phyloP scores from a whole-genome alignment of 2,888 invertebrate genomes.

The Oscheius onirici region DNA sequence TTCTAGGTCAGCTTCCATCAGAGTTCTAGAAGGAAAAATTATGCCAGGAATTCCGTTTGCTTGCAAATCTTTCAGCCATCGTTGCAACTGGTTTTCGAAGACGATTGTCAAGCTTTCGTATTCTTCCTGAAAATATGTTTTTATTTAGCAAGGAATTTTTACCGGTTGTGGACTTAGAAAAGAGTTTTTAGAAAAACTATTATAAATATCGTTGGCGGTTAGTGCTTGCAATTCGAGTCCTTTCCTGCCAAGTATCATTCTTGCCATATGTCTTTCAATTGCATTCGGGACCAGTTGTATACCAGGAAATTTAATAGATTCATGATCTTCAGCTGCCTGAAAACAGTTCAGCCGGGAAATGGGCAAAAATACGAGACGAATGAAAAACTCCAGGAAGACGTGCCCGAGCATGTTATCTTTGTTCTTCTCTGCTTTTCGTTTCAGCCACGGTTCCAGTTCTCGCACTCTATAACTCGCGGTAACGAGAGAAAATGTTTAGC shows the following conservation, averaged over 20 bases:
- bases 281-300: neutral
- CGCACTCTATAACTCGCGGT: neutral
- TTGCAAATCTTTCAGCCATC: neutral
- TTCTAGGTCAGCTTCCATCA: no score
- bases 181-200: neutral
- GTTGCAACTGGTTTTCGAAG: neutral
- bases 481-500: neutral
- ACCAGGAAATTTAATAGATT: neutral
- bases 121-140: neutral
- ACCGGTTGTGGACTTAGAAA: neutral
- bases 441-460: constrained; percentile 26
- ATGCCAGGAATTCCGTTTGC: neutral
- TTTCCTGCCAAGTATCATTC: neutral
- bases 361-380: neutral
- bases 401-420: constrained; percentile 13
- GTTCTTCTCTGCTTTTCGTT: constrained; percentile 9
- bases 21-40: neutral
- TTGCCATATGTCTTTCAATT: constrained; percentile 3
- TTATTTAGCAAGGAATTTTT: no score
- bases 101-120: neutral
- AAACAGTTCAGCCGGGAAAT: neutral
- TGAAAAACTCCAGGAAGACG: constrained; percentile 24
- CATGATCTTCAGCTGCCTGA: constrained; percentile 2
- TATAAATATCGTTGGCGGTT: neutral
- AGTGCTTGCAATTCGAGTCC: neutral